These are phyloP conservation scores for Chondrosia reniformis DNA, from an alignment of 37 sponge, comb jelly and placozoan genomes.

Conservation along the genomic window DNA sequence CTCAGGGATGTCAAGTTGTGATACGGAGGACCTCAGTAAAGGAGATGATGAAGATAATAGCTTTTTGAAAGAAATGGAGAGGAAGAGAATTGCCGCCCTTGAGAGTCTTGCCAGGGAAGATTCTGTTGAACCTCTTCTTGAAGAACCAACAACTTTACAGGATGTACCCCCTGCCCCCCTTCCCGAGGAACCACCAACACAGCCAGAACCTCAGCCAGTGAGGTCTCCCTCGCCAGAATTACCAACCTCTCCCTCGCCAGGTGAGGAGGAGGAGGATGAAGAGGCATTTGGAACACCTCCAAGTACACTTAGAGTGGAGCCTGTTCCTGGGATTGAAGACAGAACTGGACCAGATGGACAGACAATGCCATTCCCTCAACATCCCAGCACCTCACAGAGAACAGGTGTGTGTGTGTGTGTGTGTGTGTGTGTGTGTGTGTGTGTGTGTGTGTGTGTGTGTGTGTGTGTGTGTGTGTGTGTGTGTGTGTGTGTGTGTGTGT, in stretches of 20 bases:
- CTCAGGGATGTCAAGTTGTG: no score
- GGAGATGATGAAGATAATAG: no score
- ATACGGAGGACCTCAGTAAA: no score
- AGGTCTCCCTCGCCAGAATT: background rate
- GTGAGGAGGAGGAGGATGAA: background rate
- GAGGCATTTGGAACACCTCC: background rate
- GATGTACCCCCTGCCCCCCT: no score
- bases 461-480: background rate
- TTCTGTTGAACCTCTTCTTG: no score
- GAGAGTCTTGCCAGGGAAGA: no score
- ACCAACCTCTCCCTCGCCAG: background rate
- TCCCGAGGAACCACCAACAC: no score
- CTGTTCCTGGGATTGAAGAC: background rate
- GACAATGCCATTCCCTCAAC: background rate
- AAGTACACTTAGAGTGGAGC: background rate
- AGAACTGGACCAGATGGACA: background rate
- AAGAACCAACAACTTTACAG: no score
- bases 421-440: constrained; percentile 1
- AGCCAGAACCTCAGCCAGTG: no score
- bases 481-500: background rate
- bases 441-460: constrained; percentile 1
- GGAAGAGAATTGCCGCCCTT: no score
- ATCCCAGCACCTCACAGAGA: background rate
- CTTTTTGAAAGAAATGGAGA: no score
- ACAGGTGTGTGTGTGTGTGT: background rate